A percentile compares a stretch with the other conserved stretches of the same genome.
Evolutionary conservation across 2,797 vertebrate genomes (phyloP).

Genomic region (Aselliscus stoliczkanus): DNA sequence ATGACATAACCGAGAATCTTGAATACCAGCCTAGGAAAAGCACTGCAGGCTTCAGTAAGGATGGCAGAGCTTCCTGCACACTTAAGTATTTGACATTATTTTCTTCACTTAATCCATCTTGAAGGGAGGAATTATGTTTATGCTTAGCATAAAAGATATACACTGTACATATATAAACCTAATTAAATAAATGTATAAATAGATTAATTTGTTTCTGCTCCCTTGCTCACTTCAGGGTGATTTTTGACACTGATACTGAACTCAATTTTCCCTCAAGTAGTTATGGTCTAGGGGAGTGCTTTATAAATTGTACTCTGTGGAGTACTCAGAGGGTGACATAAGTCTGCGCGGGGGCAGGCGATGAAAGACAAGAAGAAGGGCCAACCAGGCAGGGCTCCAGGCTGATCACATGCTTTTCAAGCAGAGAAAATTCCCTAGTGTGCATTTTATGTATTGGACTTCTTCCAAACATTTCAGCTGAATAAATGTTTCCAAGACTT

Average conservation of each 20-base stretch:
- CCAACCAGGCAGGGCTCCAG: background rate
- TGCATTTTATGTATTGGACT: constrained; percentile 17
- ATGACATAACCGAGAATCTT: background rate
- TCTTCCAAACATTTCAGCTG: constrained; percentile 42
- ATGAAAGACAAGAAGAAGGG: background rate
- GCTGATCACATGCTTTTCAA: constrained; percentile 1
- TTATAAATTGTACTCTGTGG: background rate
- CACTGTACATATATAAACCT: background rate
- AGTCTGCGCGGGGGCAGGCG: background rate
- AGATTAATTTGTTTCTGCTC: background rate
- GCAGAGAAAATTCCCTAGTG: background rate
- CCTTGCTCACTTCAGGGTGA: background rate
- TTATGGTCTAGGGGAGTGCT: background rate
- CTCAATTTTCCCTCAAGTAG: background rate
- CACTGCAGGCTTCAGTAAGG: background rate
- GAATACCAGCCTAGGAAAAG: background rate
- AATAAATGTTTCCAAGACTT: constrained; percentile 50
- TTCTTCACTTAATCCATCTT: background rate
- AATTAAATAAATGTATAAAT: background rate
- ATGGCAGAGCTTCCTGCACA: background rate
- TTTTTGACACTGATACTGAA: constrained; percentile 31
- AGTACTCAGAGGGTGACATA: background rate
- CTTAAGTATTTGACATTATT: background rate
- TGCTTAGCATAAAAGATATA: background rate
- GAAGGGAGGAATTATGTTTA: background rate